These are phyloP conservation scores for Deroplatys truncata DNA, from an alignment of 2,888 invertebrate species.

Conservation along the genomic window DNA sequence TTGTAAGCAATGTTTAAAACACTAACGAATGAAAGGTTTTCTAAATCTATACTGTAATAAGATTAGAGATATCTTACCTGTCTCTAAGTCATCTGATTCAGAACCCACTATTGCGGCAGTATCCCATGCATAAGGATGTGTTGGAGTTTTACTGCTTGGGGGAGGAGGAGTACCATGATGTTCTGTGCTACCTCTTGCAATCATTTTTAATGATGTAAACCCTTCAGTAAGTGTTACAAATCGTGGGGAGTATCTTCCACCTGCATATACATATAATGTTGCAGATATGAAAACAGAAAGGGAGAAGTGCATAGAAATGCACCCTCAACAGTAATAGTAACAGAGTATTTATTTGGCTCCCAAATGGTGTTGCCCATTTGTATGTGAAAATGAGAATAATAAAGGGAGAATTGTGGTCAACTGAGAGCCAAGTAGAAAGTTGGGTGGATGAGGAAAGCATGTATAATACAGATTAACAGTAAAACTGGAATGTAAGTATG, in stretches of 20 bases:
- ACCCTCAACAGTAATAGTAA: too few relatives aligned
- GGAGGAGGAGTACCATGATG: conserved; percentile 45
- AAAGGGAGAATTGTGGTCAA: too few relatives aligned
- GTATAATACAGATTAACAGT: too few relatives aligned
- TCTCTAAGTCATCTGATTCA: conserved; percentile 27
- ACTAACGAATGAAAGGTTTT: too few relatives aligned
- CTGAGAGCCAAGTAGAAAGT: too few relatives aligned
- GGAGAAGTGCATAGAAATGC: too few relatives aligned
- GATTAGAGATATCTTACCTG: conserved; percentile 4
- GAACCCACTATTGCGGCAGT: conserved; percentile 33
- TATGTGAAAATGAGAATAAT: too few relatives aligned
- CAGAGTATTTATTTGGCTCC: too few relatives aligned
- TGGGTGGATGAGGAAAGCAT: too few relatives aligned
- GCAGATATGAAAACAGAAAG: neutral
- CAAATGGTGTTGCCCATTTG: too few relatives aligned
- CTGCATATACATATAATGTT: conserved; percentile 36
- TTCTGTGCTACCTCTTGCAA: conserved; percentile 45
- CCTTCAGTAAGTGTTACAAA: conserved; percentile 65
- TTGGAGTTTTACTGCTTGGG: conserved; percentile 53
- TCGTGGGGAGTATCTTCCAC: conserved; percentile 65
- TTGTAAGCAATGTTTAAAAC: too few relatives aligned
- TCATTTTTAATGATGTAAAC: conserved; percentile 63
- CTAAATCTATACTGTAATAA: neutral
- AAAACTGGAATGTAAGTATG: too few relatives aligned
- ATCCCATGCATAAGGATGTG: conserved; percentile 60